Evolutionary conservation across 1,140 invertebrate genomes (phyloP), one percentile per base, ranked within the genome.

Genomic region (Elymnias hypermnestra): DNA sequence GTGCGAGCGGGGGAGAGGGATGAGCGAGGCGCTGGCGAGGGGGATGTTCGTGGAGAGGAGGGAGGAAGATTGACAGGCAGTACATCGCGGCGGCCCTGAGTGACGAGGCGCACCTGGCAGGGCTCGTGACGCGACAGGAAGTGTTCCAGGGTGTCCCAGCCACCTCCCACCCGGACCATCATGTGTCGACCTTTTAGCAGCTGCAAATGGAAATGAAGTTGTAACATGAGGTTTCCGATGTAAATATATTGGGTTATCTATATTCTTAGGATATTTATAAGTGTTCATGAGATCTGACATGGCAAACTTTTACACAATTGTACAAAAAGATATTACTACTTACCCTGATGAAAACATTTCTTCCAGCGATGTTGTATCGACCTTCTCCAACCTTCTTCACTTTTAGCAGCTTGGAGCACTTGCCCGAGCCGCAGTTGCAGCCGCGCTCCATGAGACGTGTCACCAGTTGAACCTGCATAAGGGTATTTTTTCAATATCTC

Each of bases 131-230:
- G 92, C 64, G 93, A 90, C 66, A 97, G 88, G 83, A 97, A 98
- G 85, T 97, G 94, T 70, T 96, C 94, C 67, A 98, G 87, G 5
- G 95, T 97, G 81, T 97, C 94, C 95, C 95, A 97, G 28, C 95
- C 92, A 36, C 95, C 96, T 28, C 95, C 96, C 10, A 97, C 95
- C 63, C 96, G 90, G 6, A 98, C 96, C 95, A 97, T 98, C 87
- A 97, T 96, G 79, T 95, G 94, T 28, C 92, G 89, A 31, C 93
- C 93, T 71, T 95, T 95, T 62, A 96, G 85, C 59, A 95, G 78
- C 94, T 95, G 84, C 7, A 42, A 87, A 88, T 12, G 1, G 1
- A 40, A 5, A 23, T n/a, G n/a, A n/a, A n/a, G n/a, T n/a, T n/a
- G n/a, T n/a, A 21, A 21, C 6, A 21, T 4, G 6, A 21, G 19